Evolutionary conservation across 2,888 invertebrate genomes (phyloP).

Genomic region (Watsonalla cultraria): DNA sequence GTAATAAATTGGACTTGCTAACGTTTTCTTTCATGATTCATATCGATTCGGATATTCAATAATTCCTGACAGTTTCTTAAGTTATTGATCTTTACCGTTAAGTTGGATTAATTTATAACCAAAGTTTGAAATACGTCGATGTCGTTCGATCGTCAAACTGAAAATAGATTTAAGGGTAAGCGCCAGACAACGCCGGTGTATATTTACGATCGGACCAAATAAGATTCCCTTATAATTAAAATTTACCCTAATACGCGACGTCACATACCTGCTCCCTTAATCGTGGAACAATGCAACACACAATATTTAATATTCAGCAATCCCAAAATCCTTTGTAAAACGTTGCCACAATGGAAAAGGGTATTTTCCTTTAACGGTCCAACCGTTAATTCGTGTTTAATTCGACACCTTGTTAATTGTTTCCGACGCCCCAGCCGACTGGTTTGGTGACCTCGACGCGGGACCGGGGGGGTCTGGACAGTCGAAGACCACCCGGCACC

Average conservation of each 20-base stretch:
- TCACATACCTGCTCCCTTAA: conserved; percentile 53
- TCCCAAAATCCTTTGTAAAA: conserved; percentile 74
- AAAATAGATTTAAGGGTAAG: not conserved
- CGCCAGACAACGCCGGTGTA: not conserved
- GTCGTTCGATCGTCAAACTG: not conserved
- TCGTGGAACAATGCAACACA: conserved; percentile 69
- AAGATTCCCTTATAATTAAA: conserved; percentile 42
- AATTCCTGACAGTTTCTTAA: not conserved
- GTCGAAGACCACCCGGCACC: conserved; percentile 48
- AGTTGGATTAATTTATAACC: not conserved
- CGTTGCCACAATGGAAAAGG: conserved; percentile 73
- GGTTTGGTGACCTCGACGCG: conserved; percentile 69
- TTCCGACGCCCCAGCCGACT: conserved; percentile 64
- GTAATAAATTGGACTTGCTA: too few relatives aligned
- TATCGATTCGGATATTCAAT: too few relatives aligned
- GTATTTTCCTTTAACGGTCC: conserved; percentile 73
- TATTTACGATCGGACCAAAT: conserved; percentile 15
- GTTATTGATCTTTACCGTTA: not conserved
- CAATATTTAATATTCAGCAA: conserved; percentile 75
- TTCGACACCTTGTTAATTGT: conserved; percentile 80
- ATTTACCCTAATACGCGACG: conserved; percentile 41
- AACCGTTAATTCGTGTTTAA: conserved; percentile 77
- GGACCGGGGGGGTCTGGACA: conserved; percentile 55
- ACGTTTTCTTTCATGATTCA: not conserved
- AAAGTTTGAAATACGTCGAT: not conserved